phyloP scores from a whole-genome alignment of 1,140 invertebrate genomes.

The Habropoda laboriosa region DNA sequence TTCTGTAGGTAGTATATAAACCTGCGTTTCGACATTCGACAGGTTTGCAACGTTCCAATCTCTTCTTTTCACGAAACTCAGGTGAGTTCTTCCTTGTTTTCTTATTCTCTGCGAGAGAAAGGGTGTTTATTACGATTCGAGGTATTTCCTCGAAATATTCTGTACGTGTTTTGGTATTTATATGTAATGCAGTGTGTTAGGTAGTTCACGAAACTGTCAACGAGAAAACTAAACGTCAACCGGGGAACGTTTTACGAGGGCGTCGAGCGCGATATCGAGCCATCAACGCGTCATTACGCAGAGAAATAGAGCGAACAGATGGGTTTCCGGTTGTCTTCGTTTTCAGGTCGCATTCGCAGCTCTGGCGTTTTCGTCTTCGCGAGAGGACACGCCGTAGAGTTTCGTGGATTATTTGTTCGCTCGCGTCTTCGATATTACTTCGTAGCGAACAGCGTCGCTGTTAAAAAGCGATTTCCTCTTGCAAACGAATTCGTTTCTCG shows the following conservation, averaged over 20 bases:
- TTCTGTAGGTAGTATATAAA: not conserved
- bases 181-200: too few relatives aligned
- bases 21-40: not conserved
- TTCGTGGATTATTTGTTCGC: constrained; percentile 13
- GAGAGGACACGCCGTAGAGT: not conserved
- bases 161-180: too few relatives aligned
- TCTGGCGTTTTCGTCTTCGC: too few relatives aligned
- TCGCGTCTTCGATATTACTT: constrained; percentile 3
- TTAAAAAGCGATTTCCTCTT: constrained; percentile 11
- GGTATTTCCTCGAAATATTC: not conserved
- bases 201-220: too few relatives aligned
- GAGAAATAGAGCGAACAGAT: constrained; percentile 20
- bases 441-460: too few relatives aligned
- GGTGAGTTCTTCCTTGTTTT: not conserved
- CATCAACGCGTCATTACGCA: constrained; percentile 29
- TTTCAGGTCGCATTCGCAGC: not conserved
- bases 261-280: not conserved
- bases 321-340: constrained; percentile 26
- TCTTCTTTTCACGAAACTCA: too few relatives aligned
- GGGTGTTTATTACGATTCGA: not conserved
- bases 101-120: not conserved
- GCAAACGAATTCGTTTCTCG: not conserved
- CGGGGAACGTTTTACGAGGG: not conserved
- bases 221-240: not conserved
- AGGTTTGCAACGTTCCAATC: not conserved